Evolutionary conservation across 2,888 invertebrate species (phyloP), one percentile per base, ranked within the genome.

Genomic region (Crocallis elinguaria): DNA sequence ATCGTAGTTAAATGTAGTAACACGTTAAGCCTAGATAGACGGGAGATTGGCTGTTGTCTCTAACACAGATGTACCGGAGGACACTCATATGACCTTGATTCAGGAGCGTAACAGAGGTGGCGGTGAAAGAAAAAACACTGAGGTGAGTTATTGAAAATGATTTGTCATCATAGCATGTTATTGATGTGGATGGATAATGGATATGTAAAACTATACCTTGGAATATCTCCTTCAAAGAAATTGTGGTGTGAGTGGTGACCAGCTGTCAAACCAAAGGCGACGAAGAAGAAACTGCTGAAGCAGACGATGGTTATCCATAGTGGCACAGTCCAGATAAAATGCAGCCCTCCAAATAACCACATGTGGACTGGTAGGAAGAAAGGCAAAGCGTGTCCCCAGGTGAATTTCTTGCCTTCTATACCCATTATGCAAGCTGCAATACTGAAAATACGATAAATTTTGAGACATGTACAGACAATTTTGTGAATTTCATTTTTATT

Each of bases 231-330:
- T 69, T 96, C 96, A 69, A 97, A 97, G 79, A 95, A 96, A 51
- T 96, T 94, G 23, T 93, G 93, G 0, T 96, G 95, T 68, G 95
- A 94, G 72, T 97, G 97, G 84, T 97, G 97, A 0, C 95, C 96
- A 2, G 96, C 96, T 59, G 94, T 96, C 29, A 96, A 65, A 0
- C 95, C 96, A 54, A 94, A 93, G 0, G 93, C 52, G 2, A 88
- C 87, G 69, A 97, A 95, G 9, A 93, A 71, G 54, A 95, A 93
- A 62, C 96, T 94, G 0, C 86, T 84, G 0, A 88, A 64, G 13
- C 92, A 36, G 4, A 92, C 61, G 0, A 93, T 88, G 0, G 86
- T 69, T 0, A 94, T 49, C 95, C 95, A 96, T 37, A 92, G 68
- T 0, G 73, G 58, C 0, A 93, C 9, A 0, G 90, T 87, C 73